A percentile compares a stretch with the other conserved stretches of the same genome.
Evolutionary conservation across 2,797 vertebrate genomes (phyloP).

Genomic region (Poecilia gillii): DNA sequence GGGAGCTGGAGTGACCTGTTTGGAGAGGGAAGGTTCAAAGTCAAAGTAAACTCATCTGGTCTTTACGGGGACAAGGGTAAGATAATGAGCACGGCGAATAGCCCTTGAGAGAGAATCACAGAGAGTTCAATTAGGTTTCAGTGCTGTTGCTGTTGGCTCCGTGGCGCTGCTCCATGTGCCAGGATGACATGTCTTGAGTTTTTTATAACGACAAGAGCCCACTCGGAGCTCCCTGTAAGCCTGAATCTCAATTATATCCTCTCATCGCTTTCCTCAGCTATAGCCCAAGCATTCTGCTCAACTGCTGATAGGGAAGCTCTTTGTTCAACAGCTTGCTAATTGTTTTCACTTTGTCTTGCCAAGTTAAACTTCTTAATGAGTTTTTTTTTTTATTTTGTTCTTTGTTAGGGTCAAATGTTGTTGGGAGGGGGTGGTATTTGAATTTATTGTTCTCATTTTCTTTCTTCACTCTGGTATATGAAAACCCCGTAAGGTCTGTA

Average conservation of each 20-base stretch:
- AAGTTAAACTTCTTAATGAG: constrained; percentile 50
- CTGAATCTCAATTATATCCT: constrained; percentile 47
- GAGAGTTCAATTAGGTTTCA: constrained; percentile 73
- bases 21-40: constrained; percentile 72
- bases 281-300: constrained; percentile 44
- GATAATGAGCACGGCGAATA: constrained; percentile 73
- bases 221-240: constrained; percentile 34
- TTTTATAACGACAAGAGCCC: constrained; percentile 45
- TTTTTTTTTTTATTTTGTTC: constrained; percentile 10
- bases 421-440: constrained; percentile 31
- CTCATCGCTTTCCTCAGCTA: constrained; percentile 42
- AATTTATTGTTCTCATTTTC: constrained; percentile 33
- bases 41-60: constrained; percentile 69
- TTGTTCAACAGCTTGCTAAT: constrained; percentile 42
- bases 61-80: constrained; percentile 72
- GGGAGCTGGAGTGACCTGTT: constrained; percentile 67
- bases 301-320: constrained; percentile 47
- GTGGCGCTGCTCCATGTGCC: constrained; percentile 34
- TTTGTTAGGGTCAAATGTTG: constrained; percentile 33
- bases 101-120: constrained; percentile 72
- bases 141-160: constrained; percentile 57
- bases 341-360: constrained; percentile 58
- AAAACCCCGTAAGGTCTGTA: constrained; percentile 13
- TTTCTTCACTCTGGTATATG: constrained; percentile 1
- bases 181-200: constrained; percentile 46